These are phyloP conservation scores for Oostethus manadensis DNA, from an alignment of 2,113 vertebrate species.

Conservation along the genomic window DNA sequence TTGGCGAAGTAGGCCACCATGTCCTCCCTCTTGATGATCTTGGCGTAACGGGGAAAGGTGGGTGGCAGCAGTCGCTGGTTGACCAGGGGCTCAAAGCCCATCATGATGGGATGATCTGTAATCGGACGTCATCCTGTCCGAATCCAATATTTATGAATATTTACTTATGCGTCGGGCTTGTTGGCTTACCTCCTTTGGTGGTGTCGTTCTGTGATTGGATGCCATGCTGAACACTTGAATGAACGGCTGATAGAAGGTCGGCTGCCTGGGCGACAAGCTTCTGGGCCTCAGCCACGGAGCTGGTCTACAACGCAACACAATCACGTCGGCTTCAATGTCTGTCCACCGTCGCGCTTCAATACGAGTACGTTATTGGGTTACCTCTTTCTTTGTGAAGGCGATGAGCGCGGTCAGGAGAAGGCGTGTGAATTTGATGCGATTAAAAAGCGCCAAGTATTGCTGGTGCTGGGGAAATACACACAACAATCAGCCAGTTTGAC, in stretches of 20 bases:
- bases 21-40: constrained; percentile 98
- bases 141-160: too few species aligned
- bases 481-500: neutral
- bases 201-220: constrained; percentile 98
- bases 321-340: neutral
- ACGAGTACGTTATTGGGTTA: constrained; percentile 37
- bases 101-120: constrained; percentile 98
- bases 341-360: neutral
- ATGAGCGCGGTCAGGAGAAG: constrained; percentile 87
- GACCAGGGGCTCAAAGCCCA: constrained; percentile 97
- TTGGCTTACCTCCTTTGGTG: constrained; percentile 88
- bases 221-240: constrained; percentile 89
- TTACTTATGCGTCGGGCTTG: neutral
- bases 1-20: constrained; percentile 97
- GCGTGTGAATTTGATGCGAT: constrained; percentile 90
- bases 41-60: constrained; percentile 96
- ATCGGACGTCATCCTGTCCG: neutral
- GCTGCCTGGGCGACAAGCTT: constrained; percentile 91
- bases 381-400: constrained; percentile 94
- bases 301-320: constrained; percentile 72
- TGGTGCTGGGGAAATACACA: constrained; percentile 76
- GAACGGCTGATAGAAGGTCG: constrained; percentile 89
- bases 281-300: constrained; percentile 92
- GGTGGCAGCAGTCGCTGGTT: constrained; percentile 96
- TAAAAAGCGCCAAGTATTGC: constrained; percentile 88